A percentile compares a stretch with the other conserved stretches of the same genome.
Conservation (phyloP, 2,888 invertebrate species). For the Chirona hameri region DNA sequence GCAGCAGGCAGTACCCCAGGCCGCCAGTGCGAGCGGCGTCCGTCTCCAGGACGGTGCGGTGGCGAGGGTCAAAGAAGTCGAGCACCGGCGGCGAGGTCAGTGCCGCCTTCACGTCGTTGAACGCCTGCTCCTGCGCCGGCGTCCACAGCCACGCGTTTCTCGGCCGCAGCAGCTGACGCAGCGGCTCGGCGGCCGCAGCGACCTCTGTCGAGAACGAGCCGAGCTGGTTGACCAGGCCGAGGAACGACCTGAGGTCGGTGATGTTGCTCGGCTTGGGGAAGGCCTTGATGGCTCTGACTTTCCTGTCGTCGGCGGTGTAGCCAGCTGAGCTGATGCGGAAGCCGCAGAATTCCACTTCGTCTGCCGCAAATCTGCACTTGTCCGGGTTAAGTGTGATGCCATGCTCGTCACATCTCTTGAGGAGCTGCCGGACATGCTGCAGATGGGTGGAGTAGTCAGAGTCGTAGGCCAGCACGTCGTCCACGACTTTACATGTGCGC, state of each 20-base stretch:
- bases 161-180: constrained; percentile 28
- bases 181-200: constrained; percentile 30
- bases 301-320: constrained; percentile 8
- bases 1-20: constrained; percentile 29
- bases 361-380: background rate
- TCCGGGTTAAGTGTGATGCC: background rate
- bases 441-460: background rate
- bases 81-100: constrained; percentile 26
- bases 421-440: background rate
- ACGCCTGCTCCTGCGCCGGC: constrained; percentile 8
- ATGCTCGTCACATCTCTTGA: background rate
- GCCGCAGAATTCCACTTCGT: background rate
- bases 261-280: constrained; percentile 32
- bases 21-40: constrained; percentile 31
- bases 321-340: background rate
- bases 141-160: constrained; percentile 30
- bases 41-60: constrained; percentile 27
- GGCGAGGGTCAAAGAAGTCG: constrained; percentile 25
- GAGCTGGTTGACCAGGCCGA: constrained; percentile 32
- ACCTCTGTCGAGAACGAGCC: constrained; percentile 28
- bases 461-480: background rate
- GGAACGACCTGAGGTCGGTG: constrained; percentile 34
- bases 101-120: constrained; percentile 30
- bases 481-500: background rate
- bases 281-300: constrained; percentile 30